Base-by-base conservation (phyloP, 2,797 vertebrate species). In the Chelonia mydas region DNA sequence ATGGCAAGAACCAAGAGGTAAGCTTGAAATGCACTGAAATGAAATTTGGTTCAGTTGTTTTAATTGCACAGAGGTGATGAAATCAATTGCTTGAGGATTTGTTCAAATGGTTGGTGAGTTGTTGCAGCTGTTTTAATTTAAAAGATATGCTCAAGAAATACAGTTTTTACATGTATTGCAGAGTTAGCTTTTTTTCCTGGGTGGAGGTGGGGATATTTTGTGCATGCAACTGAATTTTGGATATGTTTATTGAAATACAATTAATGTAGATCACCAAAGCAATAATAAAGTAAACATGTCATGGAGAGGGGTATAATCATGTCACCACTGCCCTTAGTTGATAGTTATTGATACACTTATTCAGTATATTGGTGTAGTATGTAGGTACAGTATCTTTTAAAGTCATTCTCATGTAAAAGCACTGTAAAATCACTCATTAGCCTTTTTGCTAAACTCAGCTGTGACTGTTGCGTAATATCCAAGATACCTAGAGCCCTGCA, bases 61-160 rank as follows among this genome's bases (percentile, higher is more conserved):
- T 88, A 95, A 92, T 93, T 92, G 94, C 87, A 93, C 41, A 77
- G 68, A 94, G 89, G 93, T 93, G 61, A 95, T 80, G 50, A 77
- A 6, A n/a, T 45, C 53, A 83, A 79, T 92, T 81, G 55, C 92
- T 91, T 37, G 25, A 93, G 81, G 87, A 93, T 76, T 47, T 33
- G 37, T 59, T 88, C 79, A 78, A 90, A 94, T 27, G 89, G 88
- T 86, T 76, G 23, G 33, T 6, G 65, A 82, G 59, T 72, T 86
- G 25, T 37, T 65, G 16, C 12, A 49, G 76, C 53, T 92, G 41
- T 54, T 25, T 50, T 85, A 21, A 87, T 86, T 91, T 72, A 41
- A 68, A 86, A 79, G 79, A 45, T 68, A 55, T 25, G 57, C 11
- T 76, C 76, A 45, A 41, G 85, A 92, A 59, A 28, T 9, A 19